A percentile compares a stretch with the other conserved stretches of the same genome.
Conservation (phyloP, 2,888 invertebrate species). For the Pyrocoelia pectoralis region DNA sequence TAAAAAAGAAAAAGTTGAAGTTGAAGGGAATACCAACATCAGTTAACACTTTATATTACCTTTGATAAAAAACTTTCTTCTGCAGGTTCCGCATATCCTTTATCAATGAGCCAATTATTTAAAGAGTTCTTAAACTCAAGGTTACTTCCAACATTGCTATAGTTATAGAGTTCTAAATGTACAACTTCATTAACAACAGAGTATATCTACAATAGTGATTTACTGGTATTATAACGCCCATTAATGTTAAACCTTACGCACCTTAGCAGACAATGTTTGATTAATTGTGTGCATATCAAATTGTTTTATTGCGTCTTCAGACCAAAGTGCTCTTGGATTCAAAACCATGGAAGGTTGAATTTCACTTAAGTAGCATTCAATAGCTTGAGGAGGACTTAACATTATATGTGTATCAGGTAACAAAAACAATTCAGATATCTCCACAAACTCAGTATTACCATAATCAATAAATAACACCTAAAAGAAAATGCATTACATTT, state of each 20-base stretch:
- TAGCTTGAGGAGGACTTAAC: conserved; percentile 66
- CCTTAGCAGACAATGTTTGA: conserved; percentile 62
- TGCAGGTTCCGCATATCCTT: conserved; percentile 69
- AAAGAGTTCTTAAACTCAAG: conserved; percentile 39
- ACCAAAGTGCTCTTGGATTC: conserved; percentile 71
- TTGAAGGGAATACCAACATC: not conserved
- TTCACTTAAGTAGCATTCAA: conserved; percentile 76
- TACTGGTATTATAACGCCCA: not conserved
- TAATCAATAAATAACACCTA: conserved; percentile 82
- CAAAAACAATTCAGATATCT: conserved; percentile 59
- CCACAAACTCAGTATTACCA: conserved; percentile 68
- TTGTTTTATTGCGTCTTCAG: conserved; percentile 61
- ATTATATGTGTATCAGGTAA: conserved; percentile 48
- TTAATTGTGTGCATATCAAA: conserved; percentile 58
- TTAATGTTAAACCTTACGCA: conserved; percentile 40
- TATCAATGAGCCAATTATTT: conserved; percentile 71
- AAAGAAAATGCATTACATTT: conserved; percentile 24
- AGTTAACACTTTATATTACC: conserved; percentile 53
- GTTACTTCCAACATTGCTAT: conserved; percentile 7
- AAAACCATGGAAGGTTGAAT: conserved; percentile 72
- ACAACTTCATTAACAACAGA: conserved; percentile 83
- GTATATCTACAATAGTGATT: conserved; percentile 62
- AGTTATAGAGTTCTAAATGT: conserved; percentile 68
- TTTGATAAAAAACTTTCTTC: conserved; percentile 84
- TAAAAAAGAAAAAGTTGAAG: not conserved